Percentiles rank a stretch among this genome's conserved stretches.
These are phyloP conservation scores for Rhamphomyia laevipes DNA, from an alignment of 2,888 invertebrate genomes.

Conservation along the genomic window DNA sequence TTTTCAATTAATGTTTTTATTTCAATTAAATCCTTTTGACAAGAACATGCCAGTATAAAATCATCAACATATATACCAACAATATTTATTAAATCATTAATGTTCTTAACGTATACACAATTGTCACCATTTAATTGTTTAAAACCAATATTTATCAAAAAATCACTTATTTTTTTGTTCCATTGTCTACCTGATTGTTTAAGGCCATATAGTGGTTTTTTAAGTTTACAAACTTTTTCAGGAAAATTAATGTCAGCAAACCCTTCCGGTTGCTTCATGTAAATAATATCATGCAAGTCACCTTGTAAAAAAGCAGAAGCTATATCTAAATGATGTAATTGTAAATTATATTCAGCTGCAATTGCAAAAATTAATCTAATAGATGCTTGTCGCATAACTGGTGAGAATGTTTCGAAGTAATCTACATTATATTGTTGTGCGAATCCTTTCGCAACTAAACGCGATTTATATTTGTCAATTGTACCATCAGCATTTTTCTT, in stretches of 20 bases:
- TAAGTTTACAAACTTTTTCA: constrained; percentile 11
- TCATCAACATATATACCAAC: constrained; percentile 5
- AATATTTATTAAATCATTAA: constrained; percentile 1
- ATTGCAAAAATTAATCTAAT: constrained; percentile 12
- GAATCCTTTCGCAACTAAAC: constrained; percentile 15
- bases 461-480: constrained; percentile 10
- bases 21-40: not conserved
- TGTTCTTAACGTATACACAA: constrained; percentile 12
- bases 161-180: constrained; percentile 8
- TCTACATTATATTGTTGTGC: constrained; percentile 17
- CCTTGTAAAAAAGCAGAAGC: not conserved
- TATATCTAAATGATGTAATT: not conserved
- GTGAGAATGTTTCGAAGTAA: constrained; percentile 20
- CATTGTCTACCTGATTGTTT: constrained; percentile 15
- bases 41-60: not conserved
- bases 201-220: constrained; percentile 13
- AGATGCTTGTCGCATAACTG: constrained; percentile 15
- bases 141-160: constrained; percentile 3
- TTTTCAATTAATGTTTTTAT: not conserved
- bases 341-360: not conserved
- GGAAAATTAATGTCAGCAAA: not conserved
- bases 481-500: constrained; percentile 3
- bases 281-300: not conserved
- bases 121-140: constrained; percentile 2
- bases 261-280: not conserved